phyloP scores from a whole-genome alignment of 2,797 vertebrate species.

The Furcifer pardalis region DNA sequence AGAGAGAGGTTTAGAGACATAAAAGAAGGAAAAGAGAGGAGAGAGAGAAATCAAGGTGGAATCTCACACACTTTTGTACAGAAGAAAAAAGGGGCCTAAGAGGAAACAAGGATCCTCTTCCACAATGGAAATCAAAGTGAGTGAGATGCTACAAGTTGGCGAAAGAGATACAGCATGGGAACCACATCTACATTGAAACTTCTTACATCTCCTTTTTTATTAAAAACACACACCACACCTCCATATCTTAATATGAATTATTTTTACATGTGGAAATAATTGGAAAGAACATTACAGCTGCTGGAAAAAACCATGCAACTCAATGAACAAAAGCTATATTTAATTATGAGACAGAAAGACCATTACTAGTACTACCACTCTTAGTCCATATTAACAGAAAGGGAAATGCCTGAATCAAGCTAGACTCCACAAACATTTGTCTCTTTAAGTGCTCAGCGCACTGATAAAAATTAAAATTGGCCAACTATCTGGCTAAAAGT shows the following conservation, averaged over 20 bases:
- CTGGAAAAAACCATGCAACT: neutral
- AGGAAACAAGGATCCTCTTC: neutral
- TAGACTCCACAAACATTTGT: neutral
- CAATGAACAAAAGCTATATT: neutral
- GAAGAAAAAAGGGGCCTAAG: neutral
- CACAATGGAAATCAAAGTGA: neutral
- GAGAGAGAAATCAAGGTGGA: neutral
- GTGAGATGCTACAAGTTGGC: neutral
- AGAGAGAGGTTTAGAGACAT: neutral
- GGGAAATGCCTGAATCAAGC: neutral
- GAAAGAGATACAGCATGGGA: neutral
- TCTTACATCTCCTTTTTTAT: too few relatives aligned
- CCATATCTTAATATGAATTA: too few relatives aligned
- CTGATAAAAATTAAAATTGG: neutral
- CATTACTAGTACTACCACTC: neutral
- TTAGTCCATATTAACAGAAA: neutral
- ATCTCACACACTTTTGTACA: neutral
- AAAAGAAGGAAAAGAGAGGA: neutral
- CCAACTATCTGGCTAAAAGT: neutral
- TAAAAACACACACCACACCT: too few relatives aligned
- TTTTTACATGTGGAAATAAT: too few relatives aligned
- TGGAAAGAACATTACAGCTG: too few relatives aligned
- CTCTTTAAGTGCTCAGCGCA: neutral
- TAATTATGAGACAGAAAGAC: neutral
- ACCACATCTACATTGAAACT: neutral